phyloP scores from a whole-genome alignment of 2,113 vertebrate species.

The Camelus dromedarius region DNA sequence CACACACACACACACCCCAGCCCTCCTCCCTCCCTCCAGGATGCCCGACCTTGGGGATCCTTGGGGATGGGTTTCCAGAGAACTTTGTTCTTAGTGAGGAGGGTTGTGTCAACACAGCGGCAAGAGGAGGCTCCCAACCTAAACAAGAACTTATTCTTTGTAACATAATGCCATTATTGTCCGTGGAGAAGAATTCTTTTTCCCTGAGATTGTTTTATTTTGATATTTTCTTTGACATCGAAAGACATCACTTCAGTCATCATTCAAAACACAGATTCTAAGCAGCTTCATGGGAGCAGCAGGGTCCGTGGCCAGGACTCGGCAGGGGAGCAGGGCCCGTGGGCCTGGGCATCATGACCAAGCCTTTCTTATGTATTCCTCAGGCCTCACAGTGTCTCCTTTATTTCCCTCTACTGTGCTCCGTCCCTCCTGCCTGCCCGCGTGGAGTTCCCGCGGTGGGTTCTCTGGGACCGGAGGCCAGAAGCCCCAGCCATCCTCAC shows the following conservation, averaged over 20 bases:
- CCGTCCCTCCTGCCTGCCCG: too few species aligned
- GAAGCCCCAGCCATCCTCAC: too few species aligned
- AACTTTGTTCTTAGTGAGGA: background rate
- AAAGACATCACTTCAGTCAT: background rate
- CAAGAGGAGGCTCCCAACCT: background rate
- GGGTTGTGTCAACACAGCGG: background rate
- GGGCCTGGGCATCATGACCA: background rate
- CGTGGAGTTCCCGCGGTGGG: fast-evolving
- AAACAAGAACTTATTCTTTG: background rate
- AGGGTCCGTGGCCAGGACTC: fast-evolving
- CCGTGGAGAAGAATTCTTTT: background rate
- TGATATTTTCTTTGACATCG: background rate
- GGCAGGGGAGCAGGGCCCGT: fast-evolving
- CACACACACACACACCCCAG: background rate
- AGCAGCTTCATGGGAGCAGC: background rate
- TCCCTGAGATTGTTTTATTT: background rate
- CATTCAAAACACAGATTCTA: fast-evolving
- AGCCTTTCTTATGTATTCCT: fast-evolving
- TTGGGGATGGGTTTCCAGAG: background rate
- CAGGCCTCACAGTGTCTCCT: background rate
- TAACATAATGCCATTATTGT: background rate
- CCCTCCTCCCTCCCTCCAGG: background rate
- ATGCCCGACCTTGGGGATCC: background rate
- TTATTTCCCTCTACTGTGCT: fast-evolving
- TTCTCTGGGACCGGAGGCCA: background rate